Conservation (phyloP, 2,113 vertebrate genomes). For the Paradoxurus hermaphroditus region DNA sequence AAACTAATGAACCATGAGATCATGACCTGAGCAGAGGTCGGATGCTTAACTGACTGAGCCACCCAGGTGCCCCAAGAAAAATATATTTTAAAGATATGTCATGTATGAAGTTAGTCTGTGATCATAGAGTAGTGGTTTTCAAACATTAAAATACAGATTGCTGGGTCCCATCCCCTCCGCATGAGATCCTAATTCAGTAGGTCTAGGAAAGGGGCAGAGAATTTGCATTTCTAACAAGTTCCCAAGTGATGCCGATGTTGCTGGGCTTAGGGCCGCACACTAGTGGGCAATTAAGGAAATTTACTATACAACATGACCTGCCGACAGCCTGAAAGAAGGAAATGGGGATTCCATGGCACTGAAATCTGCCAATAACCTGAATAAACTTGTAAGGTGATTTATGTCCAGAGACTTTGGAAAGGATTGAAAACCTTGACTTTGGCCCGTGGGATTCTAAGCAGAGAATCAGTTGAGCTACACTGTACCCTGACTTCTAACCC, state of each 20-base stretch:
- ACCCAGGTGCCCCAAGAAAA: background rate
- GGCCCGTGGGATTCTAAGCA: background rate
- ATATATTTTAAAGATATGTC: background rate
- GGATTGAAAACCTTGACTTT: background rate
- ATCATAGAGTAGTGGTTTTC: background rate
- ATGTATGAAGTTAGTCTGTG: background rate
- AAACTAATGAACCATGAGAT: too few relatives aligned
- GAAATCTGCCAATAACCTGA: background rate
- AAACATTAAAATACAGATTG: background rate
- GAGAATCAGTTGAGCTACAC: background rate
- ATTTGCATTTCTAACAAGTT: background rate
- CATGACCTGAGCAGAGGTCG: too few relatives aligned
- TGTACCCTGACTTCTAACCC: background rate
- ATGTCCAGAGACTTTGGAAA: background rate
- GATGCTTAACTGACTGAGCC: too few relatives aligned
- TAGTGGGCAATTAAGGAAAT: background rate
- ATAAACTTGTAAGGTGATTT: background rate
- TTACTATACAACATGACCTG: background rate
- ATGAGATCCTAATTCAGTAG: background rate
- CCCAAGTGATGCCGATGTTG: background rate
- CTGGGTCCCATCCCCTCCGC: background rate
- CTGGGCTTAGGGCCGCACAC: background rate
- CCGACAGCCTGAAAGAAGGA: background rate
- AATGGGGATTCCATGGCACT: background rate
- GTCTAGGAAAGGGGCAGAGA: background rate